Percentiles rank a stretch among this genome's conserved stretches.
Evolutionary conservation across 2,888 invertebrate species (phyloP).

Genomic region (Myopa tessellatipennis): DNA sequence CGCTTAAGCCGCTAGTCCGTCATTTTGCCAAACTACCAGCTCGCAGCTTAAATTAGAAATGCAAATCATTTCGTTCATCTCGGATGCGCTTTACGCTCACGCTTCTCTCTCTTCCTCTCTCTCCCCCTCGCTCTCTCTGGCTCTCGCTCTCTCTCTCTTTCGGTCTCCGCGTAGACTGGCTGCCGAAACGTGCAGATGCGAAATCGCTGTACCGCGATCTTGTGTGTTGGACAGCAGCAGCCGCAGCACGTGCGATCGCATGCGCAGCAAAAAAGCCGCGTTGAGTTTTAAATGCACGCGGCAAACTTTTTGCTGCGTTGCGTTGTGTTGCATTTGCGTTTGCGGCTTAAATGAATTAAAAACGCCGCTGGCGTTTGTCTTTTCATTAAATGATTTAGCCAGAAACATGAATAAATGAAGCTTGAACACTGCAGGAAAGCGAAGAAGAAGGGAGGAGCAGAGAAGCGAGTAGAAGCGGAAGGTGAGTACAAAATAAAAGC

Average conservation of each 20-base stretch:
- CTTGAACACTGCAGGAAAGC: not conserved
- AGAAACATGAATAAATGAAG: not conserved
- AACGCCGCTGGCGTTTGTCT: conserved; percentile 7
- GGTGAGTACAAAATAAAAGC: not conserved
- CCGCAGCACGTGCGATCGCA: conserved; percentile 26
- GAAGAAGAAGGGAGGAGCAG: not conserved
- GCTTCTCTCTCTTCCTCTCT: not conserved
- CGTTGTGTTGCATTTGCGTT: not conserved
- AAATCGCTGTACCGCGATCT: conserved; percentile 32
- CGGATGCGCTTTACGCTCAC: conserved; percentile 19
- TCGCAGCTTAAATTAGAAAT: conserved; percentile 23
- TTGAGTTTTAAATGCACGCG: conserved; percentile 5
- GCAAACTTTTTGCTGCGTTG: not conserved
- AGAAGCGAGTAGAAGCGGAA: not conserved
- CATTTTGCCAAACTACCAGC: not conserved
- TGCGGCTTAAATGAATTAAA: conserved; percentile 28
- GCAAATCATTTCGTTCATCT: conserved; percentile 28
- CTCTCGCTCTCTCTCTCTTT: not conserved
- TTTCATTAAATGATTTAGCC: conserved; percentile 19
- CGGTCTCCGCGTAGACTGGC: not conserved
- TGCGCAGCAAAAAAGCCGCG: conserved; percentile 17
- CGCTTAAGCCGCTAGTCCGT: not conserved
- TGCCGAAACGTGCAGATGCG: conserved; percentile 33
- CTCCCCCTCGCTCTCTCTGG: not conserved
- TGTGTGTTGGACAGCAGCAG: not conserved